A percentile compares a stretch with the other conserved stretches of the same genome.
Conservation (phyloP, 2,888 invertebrate genomes). For the Heliconius ethilla region DNA sequence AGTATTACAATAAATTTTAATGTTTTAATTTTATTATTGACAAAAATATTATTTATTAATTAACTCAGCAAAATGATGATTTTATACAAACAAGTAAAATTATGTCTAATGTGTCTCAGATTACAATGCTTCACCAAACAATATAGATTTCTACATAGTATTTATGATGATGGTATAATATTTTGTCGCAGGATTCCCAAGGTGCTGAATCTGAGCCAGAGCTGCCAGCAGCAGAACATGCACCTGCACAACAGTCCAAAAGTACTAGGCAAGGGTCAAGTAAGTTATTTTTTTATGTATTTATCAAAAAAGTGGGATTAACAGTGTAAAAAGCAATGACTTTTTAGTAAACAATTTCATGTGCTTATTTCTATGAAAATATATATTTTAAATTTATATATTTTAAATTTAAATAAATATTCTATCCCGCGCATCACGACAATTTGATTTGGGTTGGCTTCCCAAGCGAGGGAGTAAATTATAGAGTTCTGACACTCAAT, state of each 20-base stretch:
- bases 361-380: too few species aligned
- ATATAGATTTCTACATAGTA: conserved; percentile 30
- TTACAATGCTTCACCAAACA: not conserved
- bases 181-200: conserved; percentile 75
- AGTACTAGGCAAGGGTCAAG: conserved; percentile 55
- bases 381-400: too few species aligned
- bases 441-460: too few species aligned
- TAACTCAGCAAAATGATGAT: not conserved
- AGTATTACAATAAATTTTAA: not conserved
- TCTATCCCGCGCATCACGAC: too few species aligned
- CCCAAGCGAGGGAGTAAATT: too few species aligned
- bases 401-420: too few species aligned
- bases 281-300: conserved; percentile 29
- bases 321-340: not conserved
- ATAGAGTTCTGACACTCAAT: not conserved
- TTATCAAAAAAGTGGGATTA: not conserved
- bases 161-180: conserved; percentile 48
- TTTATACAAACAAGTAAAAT: not conserved
- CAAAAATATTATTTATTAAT: not conserved
- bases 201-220: conserved; percentile 73
- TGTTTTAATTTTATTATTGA: not conserved
- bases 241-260: conserved; percentile 44
- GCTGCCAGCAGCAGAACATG: conserved; percentile 66
- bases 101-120: not conserved
- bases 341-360: not conserved